A percentile compares a stretch with the other conserved stretches of the same genome.
These are phyloP conservation scores for Lepus timidus DNA, from an alignment of 2,113 vertebrate species.

Conservation along the genomic window DNA sequence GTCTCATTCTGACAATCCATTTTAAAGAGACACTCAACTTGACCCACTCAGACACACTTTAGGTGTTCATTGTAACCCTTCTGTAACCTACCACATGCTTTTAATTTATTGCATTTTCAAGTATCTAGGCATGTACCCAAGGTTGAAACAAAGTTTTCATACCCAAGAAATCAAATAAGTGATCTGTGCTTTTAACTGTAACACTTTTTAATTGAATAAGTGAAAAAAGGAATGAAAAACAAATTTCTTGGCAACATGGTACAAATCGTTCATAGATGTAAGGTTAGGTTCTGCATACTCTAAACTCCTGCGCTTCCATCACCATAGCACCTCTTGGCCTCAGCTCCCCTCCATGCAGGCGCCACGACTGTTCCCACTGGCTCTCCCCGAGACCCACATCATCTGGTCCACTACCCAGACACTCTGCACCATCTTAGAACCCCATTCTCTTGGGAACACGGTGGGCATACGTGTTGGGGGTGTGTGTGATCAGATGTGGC, in stretches of 20 bases:
- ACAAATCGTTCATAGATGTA: background rate
- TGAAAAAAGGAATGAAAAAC: background rate
- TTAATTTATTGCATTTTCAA: slow-evolving; percentile 13
- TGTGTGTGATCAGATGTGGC: accelerated
- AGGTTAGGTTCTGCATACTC: background rate
- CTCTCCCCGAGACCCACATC: background rate
- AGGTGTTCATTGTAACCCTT: background rate
- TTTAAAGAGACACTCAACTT: background rate
- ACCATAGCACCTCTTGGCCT: background rate
- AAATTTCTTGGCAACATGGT: background rate
- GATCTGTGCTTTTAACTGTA: background rate
- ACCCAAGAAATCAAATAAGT: slow-evolving; percentile 38
- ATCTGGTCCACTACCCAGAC: accelerated
- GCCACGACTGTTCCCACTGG: too few species aligned
- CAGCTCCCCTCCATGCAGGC: background rate
- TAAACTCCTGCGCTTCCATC: background rate
- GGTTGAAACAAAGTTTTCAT: slow-evolving; percentile 2
- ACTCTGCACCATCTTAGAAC: accelerated
- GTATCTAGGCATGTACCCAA: background rate
- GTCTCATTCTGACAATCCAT: background rate
- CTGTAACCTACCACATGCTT: background rate
- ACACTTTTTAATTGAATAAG: background rate
- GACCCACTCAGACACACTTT: background rate
- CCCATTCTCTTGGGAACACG: background rate
- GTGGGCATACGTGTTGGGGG: too few species aligned